Evolutionary conservation across 1,140 invertebrate species (phyloP), one percentile per base, ranked within the genome.

Genomic region (Laupala kohalensis): DNA sequence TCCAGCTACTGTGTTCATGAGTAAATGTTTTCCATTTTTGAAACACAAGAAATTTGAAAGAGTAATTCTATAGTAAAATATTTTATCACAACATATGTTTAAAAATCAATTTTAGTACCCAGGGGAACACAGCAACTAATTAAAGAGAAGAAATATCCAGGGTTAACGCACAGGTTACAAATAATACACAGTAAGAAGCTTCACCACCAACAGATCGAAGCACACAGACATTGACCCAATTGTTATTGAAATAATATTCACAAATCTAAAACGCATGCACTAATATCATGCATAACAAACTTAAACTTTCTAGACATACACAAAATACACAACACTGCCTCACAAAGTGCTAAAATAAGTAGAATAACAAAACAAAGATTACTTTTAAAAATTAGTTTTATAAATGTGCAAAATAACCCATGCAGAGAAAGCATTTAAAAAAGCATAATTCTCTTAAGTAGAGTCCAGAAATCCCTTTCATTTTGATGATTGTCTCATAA

Each of bases 391-490:
- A 37, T 6, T 6, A 37, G 15, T 53, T 2, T 13, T 13, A 53
- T 13, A 53, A 53, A 4, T 2, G 37, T 53, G 37, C 1, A 53
- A 53, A 53, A 19, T 19, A 53, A 4, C 9, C 37, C 4, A 53
- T 19, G 19, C n/a, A 53, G 37, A 53, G 19, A 9, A 53, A 0
- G 37, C 37, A 53, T 53, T 2, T 19, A 53, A 53, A 1, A 53
- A 53, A 13, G 37, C 9, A 53, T 13, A 53, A 1, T 13, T 53
- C 37, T 53, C 37, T 13, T 53, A 9, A 53, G 26, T 29, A 29
- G 53, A 73, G 72, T 70, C 72, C 72, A 73, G 72, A 73, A 73
- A 73, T 73, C 72, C 72, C 69, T 67, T 70, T n/a, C 67, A 64
- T 15, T 63, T 66, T 72, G 66, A 13, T 72, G 67, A 23, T 53